Base-by-base conservation (phyloP, 2,113 vertebrate species). In the Scopus umbretta region DNA sequence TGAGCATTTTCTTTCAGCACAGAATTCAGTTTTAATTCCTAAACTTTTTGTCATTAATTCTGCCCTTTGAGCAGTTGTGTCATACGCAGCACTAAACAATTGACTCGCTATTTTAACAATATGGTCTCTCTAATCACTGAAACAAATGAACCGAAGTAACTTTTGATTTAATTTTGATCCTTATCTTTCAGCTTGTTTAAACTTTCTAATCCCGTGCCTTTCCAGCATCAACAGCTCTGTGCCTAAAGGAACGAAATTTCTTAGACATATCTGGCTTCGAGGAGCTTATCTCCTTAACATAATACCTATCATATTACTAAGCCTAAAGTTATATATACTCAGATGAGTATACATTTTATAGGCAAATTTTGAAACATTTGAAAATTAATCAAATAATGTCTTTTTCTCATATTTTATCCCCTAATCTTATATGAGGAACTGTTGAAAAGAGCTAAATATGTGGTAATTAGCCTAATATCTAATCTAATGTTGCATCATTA, bases 151-250 rank as follows among this genome's bases (percentile, higher is more conserved):
- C 62, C 2, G 0, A 82, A 91, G 47, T 88, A 76, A 94, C 78
- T 95, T 94, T 53, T 3, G 4, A 61, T 86, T 94, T 94, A 79
- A 87, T 91, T 94, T 95, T 52, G 74, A 95, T 91, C 42, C 62
- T 92, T 94, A 91, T 94, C 84, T 95, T 92, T 79, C 84, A 91
- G 50, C 58, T 90, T 92, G 88, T 66, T 94, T 92, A 73, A 94
- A 86, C 61, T 91, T 90, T 79, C 53, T 92, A 90, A 92, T 87
- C 61, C 78, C 47, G 22, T 75, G 71, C 78, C 40, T 91, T 92
- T 95, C 80, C 80, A 88, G 52, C 29, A 86, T 53, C 72, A 88
- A 80, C 71, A 88, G 38, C n/a, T 82, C 80, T 81, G 3, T 73
- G 62, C 66, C 50, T 76, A 76, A 91, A 85, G 89, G 84, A 92